Percentiles rank a stretch among this genome's conserved stretches.
Evolutionary conservation across 2,888 invertebrate genomes (phyloP).

Genomic region (Elgonia sp.): DNA sequence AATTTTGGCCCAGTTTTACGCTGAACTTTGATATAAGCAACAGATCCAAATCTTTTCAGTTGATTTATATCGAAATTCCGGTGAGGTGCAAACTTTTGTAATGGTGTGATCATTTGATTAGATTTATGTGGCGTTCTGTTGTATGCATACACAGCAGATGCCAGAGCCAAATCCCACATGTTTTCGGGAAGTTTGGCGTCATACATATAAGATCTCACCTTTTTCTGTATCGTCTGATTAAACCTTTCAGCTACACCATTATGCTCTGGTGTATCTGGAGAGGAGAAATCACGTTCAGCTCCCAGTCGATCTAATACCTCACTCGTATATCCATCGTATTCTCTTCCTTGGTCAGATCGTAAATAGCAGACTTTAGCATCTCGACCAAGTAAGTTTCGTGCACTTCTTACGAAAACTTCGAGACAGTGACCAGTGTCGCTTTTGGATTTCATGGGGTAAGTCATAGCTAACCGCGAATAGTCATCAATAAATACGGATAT

Average conservation of each 20-base stretch:
- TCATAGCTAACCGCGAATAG: neutral
- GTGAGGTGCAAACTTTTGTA: conserved; percentile 62
- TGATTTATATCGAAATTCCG: conserved; percentile 53
- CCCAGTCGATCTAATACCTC: neutral
- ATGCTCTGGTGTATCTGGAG: neutral
- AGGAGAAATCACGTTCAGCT: neutral
- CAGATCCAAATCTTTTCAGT: conserved; percentile 56
- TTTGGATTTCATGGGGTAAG: neutral
- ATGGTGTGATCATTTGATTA: conserved; percentile 50
- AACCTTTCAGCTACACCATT: conserved; percentile 2
- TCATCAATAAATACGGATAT: neutral
- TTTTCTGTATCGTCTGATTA: conserved; percentile 36
- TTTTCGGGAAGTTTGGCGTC: conserved; percentile 48
- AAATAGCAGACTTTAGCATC: neutral
- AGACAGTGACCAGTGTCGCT: neutral
- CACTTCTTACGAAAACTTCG: neutral
- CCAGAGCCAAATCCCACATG: conserved; percentile 63
- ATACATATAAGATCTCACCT: conserved; percentile 41
- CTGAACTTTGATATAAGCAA: conserved; percentile 70
- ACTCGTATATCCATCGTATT: neutral
- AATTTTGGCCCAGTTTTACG: conserved; percentile 67
- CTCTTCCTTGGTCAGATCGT: neutral
- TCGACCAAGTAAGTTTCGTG: neutral
- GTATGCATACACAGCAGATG: conserved; percentile 65
- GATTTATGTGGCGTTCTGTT: conserved; percentile 68